Evolutionary conservation across 2,888 invertebrate genomes (phyloP).

Genomic region (Meta bourneti): DNA sequence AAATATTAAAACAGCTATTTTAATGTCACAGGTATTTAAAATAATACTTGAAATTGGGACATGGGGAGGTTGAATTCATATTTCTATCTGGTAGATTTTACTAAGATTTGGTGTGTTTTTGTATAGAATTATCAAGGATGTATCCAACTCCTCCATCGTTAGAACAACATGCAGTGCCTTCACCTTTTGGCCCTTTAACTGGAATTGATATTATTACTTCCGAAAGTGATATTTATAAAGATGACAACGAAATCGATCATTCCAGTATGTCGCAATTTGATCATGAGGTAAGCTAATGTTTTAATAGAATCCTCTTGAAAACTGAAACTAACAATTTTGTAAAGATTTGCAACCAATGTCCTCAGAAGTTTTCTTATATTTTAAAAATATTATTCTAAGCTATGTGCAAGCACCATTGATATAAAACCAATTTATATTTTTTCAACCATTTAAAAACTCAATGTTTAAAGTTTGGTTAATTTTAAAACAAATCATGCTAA

Average conservation of each 20-base stretch:
- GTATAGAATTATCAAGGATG: slow-evolving; percentile 89
- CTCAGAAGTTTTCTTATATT: neutral
- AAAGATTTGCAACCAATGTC: neutral
- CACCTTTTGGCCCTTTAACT: slow-evolving; percentile 86
- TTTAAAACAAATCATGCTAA: no score
- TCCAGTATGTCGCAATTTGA: slow-evolving; percentile 10
- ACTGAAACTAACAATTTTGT: no score
- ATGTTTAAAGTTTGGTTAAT: no score
- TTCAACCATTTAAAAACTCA: no score
- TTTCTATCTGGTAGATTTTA: no score
- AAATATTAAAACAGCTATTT: no score
- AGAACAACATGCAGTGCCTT: slow-evolving; percentile 94
- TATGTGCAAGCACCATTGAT: slow-evolving; percentile 78
- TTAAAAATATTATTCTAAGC: slow-evolving; percentile 88
- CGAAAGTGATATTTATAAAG: slow-evolving; percentile 58
- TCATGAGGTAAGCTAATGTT: slow-evolving; percentile 18
- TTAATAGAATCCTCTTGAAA: neutral
- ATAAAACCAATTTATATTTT: no score
- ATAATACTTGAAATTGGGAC: no score
- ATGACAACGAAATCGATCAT: slow-evolving; percentile 49
- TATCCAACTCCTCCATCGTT: slow-evolving; percentile 98
- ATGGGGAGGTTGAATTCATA: no score
- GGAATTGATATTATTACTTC: slow-evolving; percentile 71
- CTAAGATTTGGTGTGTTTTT: no score
- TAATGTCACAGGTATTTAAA: no score